Conservation (phyloP, 2,888 invertebrate genomes). For the Ophion ellenae region DNA sequence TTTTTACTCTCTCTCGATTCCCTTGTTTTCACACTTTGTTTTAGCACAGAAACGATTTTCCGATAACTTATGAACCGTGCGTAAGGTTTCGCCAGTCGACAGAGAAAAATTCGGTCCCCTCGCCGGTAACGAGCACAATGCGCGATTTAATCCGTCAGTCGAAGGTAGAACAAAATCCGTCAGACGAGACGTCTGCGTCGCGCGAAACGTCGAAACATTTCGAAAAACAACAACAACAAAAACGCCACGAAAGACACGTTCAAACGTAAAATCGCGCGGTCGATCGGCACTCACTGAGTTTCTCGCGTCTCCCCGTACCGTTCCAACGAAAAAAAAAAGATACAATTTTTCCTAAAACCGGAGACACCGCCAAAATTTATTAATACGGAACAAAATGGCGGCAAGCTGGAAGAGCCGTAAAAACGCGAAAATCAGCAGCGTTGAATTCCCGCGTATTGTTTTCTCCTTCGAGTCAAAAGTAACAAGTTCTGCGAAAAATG, state of each 20-base stretch:
- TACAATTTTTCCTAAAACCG: background rate
- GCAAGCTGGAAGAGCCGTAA: background rate
- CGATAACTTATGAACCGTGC: background rate
- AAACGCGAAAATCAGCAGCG: background rate
- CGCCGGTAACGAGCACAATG: background rate
- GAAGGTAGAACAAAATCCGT: background rate
- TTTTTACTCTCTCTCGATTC: slow-evolving; percentile 19
- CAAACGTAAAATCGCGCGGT: background rate
- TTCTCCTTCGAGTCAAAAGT: slow-evolving; percentile 24
- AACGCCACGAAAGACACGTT: background rate
- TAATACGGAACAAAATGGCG: slow-evolving; percentile 29
- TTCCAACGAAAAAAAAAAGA: background rate
- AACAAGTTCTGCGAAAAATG: slow-evolving; percentile 35
- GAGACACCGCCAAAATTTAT: background rate
- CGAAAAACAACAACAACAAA: background rate
- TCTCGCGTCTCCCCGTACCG: background rate
- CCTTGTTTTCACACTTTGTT: slow-evolving; percentile 4
- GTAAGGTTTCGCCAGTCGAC: too few species aligned
- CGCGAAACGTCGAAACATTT: slow-evolving; percentile 55
- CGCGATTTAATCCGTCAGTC: background rate
- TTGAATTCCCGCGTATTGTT: slow-evolving; percentile 14
- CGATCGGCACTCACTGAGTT: slow-evolving; percentile 3
- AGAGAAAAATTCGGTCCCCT: background rate
- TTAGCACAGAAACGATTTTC: background rate
- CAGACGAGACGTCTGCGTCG: slow-evolving; percentile 49